Evolutionary conservation across 2,888 invertebrate species (phyloP).

Genomic region (Anthophora plumipes): DNA sequence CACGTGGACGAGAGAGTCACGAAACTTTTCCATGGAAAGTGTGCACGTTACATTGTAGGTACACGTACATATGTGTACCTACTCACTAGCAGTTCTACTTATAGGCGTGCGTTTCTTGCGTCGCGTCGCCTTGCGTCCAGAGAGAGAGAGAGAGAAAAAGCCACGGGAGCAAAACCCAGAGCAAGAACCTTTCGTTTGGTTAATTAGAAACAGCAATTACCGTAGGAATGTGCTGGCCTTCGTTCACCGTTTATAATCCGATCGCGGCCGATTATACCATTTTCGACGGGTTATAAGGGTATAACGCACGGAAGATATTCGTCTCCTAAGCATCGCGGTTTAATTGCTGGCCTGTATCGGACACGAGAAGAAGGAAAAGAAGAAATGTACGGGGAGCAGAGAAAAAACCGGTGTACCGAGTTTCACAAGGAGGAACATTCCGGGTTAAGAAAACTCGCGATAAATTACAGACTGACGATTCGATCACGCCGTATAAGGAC

Average conservation of each 20-base stretch:
- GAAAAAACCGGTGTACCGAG: slow-evolving; percentile 60
- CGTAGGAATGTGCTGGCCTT: neutral
- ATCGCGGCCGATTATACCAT: slow-evolving; percentile 21
- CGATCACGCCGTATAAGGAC: slow-evolving; percentile 68
- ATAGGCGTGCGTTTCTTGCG: neutral
- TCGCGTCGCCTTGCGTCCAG: too few relatives aligned
- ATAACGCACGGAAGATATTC: slow-evolving; percentile 40
- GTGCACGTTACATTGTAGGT: too few relatives aligned
- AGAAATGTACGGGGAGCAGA: slow-evolving; percentile 5
- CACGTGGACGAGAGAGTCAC: neutral
- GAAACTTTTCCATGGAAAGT: neutral
- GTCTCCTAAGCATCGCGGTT: slow-evolving; percentile 45
- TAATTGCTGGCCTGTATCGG: slow-evolving; percentile 39
- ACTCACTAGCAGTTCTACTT: neutral
- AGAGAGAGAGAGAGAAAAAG: neutral
- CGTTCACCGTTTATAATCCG: slow-evolving; percentile 4
- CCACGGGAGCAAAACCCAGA: neutral
- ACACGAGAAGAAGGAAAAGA: slow-evolving; percentile 22
- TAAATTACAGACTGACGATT: slow-evolving; percentile 70
- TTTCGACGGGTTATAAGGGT: slow-evolving; percentile 20
- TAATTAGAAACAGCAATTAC: slow-evolving; percentile 40
- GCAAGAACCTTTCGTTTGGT: slow-evolving; percentile 24
- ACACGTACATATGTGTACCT: too few relatives aligned
- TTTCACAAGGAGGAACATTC: slow-evolving; percentile 58
- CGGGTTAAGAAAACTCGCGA: slow-evolving; percentile 65